Conservation (phyloP, 2,113 vertebrate genomes). For the Merops nubicus region DNA sequence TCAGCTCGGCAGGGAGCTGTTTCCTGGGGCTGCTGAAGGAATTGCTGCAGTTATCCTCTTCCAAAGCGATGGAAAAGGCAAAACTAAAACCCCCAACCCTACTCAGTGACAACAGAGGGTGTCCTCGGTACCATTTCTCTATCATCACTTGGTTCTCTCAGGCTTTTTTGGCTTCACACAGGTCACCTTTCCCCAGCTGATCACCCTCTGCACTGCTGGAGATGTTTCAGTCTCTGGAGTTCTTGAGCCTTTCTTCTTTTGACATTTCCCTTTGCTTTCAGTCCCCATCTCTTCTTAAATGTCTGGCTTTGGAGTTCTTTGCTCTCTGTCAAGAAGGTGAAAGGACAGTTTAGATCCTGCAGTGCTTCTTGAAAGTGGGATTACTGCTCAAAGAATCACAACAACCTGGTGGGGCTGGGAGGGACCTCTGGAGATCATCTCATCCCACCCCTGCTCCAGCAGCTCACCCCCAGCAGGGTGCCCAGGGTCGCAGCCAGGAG, state of each 20-base stretch:
- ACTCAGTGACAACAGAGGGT: background rate
- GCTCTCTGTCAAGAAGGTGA: background rate
- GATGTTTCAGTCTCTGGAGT: background rate
- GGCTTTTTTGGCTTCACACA: background rate
- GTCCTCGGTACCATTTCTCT: rapidly evolving
- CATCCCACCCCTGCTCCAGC: background rate
- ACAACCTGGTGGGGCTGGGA: too few relatives aligned
- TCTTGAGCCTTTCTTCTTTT: background rate
- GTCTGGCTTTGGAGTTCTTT: background rate
- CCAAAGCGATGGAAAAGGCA: background rate
- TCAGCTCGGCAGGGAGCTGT: background rate
- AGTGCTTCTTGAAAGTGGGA: rapidly evolving
- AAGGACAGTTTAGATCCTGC: background rate
- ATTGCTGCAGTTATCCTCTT: rapidly evolving
- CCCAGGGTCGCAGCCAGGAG: too few relatives aligned
- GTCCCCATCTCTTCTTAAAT: background rate
- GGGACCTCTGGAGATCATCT: background rate
- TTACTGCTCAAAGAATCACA: background rate
- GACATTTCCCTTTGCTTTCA: background rate
- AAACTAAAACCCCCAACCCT: too few relatives aligned
- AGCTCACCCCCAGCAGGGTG: background rate
- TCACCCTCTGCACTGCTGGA: background rate
- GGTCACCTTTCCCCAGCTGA: rapidly evolving
- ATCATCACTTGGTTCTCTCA: rapidly evolving
- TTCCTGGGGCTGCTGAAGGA: background rate